Percentiles rank a stretch among this genome's conserved stretches.
phyloP scores from a whole-genome alignment of 1,140 invertebrate genomes.

The Panagrolaimus sp. region DNA sequence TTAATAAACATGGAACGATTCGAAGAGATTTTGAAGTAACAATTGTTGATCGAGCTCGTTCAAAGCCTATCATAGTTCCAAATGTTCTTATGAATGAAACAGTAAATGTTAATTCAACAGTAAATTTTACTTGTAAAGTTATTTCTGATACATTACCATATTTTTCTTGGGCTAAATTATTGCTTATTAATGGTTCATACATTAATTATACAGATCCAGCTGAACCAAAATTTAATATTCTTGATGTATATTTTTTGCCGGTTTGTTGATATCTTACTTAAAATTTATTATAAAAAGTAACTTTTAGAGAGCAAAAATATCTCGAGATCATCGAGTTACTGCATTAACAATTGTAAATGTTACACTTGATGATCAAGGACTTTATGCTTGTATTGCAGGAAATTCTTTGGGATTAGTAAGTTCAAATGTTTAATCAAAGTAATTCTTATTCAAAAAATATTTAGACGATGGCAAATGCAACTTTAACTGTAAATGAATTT shows the following conservation, averaged over 20 bases:
- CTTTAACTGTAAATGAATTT: conserved; percentile 56
- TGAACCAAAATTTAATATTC: conserved; percentile 39
- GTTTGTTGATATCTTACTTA: conserved; percentile 17
- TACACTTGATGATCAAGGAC: conserved; percentile 46
- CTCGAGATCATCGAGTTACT: conserved; percentile 19
- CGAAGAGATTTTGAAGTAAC: conserved; percentile 44
- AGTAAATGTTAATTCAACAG: conserved; percentile 53
- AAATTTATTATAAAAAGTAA: background rate
- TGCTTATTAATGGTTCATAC: conserved; percentile 35
- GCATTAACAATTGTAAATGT: conserved; percentile 49
- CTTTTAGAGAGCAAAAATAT: conserved; percentile 8
- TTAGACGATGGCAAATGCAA: conserved; percentile 58
- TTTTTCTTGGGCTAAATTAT: conserved; percentile 51
- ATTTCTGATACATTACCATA: conserved; percentile 54
- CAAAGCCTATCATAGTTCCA: conserved; percentile 47
- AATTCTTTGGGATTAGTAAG: conserved; percentile 52
- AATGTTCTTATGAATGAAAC: conserved; percentile 53
- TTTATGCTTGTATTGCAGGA: conserved; percentile 55
- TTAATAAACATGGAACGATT: conserved; percentile 45
- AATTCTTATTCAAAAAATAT: background rate
- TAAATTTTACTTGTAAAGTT: conserved; percentile 54
- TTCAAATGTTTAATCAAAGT: background rate
- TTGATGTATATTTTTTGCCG: conserved; percentile 25
- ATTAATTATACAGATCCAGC: conserved; percentile 31
- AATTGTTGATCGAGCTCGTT: conserved; percentile 47